Percentiles rank a stretch among this genome's conserved stretches.
These are phyloP conservation scores for Drosophila peninsularis DNA, from an alignment of 2,888 invertebrate species.

Conservation along the genomic window DNA sequence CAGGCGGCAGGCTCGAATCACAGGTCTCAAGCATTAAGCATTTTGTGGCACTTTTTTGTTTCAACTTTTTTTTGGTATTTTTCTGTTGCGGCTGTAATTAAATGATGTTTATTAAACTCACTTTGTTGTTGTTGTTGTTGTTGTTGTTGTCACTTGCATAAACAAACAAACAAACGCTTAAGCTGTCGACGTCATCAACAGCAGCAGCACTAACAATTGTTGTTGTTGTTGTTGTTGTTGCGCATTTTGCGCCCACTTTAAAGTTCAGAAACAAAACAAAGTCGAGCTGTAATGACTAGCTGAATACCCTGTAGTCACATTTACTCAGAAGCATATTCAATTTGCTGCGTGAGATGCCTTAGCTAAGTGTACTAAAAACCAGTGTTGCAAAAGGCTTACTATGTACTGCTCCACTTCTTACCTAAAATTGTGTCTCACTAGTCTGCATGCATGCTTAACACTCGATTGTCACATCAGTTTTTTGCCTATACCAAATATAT, in stretches of 20 bases:
- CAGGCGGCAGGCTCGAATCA: background rate
- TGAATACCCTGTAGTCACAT: slow-evolving; percentile 2
- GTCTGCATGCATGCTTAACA: background rate
- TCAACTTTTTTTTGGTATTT: background rate
- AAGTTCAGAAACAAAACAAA: slow-evolving; percentile 19
- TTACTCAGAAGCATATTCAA: background rate
- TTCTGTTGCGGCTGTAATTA: slow-evolving; percentile 58
- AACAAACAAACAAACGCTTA: slow-evolving; percentile 34
- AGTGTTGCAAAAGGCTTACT: background rate
- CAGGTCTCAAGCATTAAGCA: slow-evolving; percentile 12
- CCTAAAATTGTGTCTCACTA: background rate
- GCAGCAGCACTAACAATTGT: slow-evolving; percentile 5
- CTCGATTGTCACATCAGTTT: background rate
- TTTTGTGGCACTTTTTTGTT: slow-evolving; percentile 29
- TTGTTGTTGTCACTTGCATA: slow-evolving; percentile 21
- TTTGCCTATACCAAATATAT: background rate
- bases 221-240: slow-evolving; percentile 18
- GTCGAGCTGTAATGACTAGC: background rate
- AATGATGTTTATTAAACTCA: slow-evolving; percentile 74
- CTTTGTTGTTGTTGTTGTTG: slow-evolving; percentile 23
- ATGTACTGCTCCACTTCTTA: too few species aligned
- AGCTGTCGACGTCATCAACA: slow-evolving; percentile 45
- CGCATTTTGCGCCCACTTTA: slow-evolving; percentile 62
- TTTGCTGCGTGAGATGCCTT: too few species aligned
- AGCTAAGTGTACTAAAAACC: background rate